A percentile compares a stretch with the other conserved stretches of the same genome.
Evolutionary conservation across 1,140 invertebrate genomes (phyloP).

Genomic region (Scylla paramamosain): DNA sequence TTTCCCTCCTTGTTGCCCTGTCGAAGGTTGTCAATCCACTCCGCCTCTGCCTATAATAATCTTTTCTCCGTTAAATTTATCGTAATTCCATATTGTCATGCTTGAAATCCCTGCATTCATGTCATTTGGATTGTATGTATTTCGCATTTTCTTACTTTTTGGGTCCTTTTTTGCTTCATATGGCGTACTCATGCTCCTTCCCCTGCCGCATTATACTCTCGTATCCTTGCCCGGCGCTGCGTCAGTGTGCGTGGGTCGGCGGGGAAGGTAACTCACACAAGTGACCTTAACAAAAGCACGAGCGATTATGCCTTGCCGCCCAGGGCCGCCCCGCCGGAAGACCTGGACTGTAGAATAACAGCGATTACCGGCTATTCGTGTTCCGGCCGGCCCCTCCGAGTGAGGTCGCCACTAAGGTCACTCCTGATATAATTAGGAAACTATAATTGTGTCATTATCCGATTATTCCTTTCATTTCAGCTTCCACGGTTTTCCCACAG

Average conservation of each 20-base stretch:
- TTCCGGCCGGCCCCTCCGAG: conserved; percentile 46
- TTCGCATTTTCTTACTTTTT: neutral
- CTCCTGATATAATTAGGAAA: conserved; percentile 36
- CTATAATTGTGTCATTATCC: conserved; percentile 58
- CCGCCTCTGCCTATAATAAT: neutral
- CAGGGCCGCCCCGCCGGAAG: neutral
- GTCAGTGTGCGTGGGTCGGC: neutral
- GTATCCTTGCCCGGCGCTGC: neutral
- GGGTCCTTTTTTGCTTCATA: no score
- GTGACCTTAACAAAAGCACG: conserved; percentile 36
- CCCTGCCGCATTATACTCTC: neutral
- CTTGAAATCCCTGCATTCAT: conserved; percentile 11
- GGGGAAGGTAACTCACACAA: neutral
- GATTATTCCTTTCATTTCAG: conserved; percentile 40
- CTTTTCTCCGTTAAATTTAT: neutral
- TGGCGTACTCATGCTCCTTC: neutral
- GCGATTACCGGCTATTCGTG: conserved; percentile 35
- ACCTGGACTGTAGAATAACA: neutral
- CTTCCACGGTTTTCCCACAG: conserved; percentile 47
- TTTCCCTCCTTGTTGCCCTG: neutral
- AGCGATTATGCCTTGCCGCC: neutral
- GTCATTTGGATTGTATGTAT: neutral
- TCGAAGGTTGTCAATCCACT: neutral
- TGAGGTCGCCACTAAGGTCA: conserved; percentile 51
- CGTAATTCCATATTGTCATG: neutral